These are phyloP conservation scores for Pseudobourletiella spinata DNA, from an alignment of 1,140 invertebrate species.

Conservation along the genomic window DNA sequence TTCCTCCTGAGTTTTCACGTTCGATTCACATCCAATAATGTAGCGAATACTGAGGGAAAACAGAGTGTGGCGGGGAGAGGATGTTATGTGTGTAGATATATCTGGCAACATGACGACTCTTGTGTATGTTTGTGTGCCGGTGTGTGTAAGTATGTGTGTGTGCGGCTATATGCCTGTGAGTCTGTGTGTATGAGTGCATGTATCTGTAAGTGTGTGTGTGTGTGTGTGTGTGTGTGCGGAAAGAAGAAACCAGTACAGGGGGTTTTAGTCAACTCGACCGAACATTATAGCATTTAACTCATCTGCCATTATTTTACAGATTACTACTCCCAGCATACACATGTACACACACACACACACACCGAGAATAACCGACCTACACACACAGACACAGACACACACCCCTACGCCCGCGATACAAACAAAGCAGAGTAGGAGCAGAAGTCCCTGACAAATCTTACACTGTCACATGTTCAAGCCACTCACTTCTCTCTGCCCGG, in stretches of 20 bases:
- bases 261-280: background rate
- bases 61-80: background rate
- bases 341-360: background rate
- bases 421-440: too few species aligned
- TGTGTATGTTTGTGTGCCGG: too few species aligned
- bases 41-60: background rate
- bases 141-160: too few species aligned
- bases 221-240: too few species aligned
- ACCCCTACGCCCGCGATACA: too few species aligned
- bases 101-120: too few species aligned
- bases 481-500: background rate
- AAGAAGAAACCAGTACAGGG: background rate
- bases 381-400: background rate
- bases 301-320: constrained; percentile 5
- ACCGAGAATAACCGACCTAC: background rate
- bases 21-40: background rate
- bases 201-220: too few species aligned
- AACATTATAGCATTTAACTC: constrained; percentile 3
- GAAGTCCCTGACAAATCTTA: background rate
- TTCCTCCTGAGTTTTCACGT: constrained; percentile 9
- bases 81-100: too few species aligned
- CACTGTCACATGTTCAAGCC: background rate
- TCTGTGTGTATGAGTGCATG: too few species aligned
- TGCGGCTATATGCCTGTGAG: too few species aligned
- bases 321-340: constrained; percentile 1